Evolutionary conservation across 2,888 invertebrate species (phyloP).

Genomic region (Drosophila greeni): DNA sequence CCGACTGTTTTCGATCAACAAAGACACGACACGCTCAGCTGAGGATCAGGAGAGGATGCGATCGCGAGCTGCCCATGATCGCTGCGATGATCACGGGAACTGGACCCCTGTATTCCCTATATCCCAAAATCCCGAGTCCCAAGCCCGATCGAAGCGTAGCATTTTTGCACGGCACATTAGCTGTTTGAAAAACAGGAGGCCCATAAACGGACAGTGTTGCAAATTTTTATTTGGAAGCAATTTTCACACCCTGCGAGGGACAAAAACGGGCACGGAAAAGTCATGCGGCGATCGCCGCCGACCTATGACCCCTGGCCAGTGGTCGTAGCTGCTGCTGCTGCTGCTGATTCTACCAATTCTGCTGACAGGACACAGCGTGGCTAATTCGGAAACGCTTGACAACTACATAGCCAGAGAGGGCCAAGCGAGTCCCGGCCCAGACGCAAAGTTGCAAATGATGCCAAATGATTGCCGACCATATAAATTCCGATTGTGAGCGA

Average conservation of each 20-base stretch:
- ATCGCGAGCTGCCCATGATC: conserved; percentile 66
- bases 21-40: conserved; percentile 55
- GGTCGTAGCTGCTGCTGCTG: conserved; percentile 25
- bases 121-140: conserved; percentile 29
- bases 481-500: conserved; percentile 73
- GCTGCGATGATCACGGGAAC: conserved; percentile 55
- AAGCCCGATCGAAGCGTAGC: conserved; percentile 38
- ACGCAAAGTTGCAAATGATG: conserved; percentile 70
- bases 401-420: conserved; percentile 53
- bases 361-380: conserved; percentile 63
- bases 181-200: conserved; percentile 37
- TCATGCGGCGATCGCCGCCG: conserved; percentile 40
- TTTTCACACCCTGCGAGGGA: conserved; percentile 74
- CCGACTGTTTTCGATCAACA: conserved; percentile 56
- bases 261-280: conserved; percentile 38
- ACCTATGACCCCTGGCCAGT: conserved; percentile 40
- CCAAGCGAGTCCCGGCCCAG: conserved; percentile 16
- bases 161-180: conserved; percentile 64
- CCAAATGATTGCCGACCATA: conserved; percentile 76
- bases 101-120: conserved; percentile 7
- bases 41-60: conserved; percentile 14
- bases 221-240: conserved; percentile 77
- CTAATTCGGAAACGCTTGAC: conserved; percentile 66
- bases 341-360: conserved; percentile 47
- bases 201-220: conserved; percentile 67